Conservation (phyloP, 2,113 vertebrate species). For the Corvus moneduloides region DNA sequence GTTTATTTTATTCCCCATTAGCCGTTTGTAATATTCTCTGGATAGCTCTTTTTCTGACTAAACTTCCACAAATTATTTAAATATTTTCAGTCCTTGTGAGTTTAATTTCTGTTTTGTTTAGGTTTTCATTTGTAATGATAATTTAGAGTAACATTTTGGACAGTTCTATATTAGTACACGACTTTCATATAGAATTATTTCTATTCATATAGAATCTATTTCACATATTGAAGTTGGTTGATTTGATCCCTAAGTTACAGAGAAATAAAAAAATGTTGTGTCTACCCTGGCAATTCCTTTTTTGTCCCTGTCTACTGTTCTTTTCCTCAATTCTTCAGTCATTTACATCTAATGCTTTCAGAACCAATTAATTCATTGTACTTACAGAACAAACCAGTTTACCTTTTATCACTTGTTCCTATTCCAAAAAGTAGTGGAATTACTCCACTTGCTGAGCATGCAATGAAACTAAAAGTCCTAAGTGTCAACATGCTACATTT, state of each 20-base stretch:
- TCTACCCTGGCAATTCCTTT: neutral
- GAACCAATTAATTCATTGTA: neutral
- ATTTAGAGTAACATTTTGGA: neutral
- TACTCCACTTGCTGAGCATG: neutral
- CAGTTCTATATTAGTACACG: neutral
- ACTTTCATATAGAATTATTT: neutral
- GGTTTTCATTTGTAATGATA: neutral
- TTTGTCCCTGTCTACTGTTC: neutral
- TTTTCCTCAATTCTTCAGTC: neutral
- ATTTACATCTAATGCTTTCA: neutral
- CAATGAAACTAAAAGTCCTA: neutral
- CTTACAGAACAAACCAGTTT: neutral
- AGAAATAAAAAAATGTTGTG: neutral
- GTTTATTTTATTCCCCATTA: neutral
- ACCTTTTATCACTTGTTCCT: neutral
- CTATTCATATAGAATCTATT: too few species aligned
- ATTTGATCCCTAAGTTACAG: neutral
- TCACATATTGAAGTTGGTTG: neutral
- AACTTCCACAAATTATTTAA: neutral
- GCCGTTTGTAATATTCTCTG: neutral
- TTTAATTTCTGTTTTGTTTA: neutral
- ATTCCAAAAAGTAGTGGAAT: neutral
- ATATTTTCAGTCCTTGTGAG: neutral
- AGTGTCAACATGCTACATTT: neutral
- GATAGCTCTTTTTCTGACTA: neutral